Base-by-base conservation (phyloP, 2,888 invertebrate genomes). In the Vanessa cardui region DNA sequence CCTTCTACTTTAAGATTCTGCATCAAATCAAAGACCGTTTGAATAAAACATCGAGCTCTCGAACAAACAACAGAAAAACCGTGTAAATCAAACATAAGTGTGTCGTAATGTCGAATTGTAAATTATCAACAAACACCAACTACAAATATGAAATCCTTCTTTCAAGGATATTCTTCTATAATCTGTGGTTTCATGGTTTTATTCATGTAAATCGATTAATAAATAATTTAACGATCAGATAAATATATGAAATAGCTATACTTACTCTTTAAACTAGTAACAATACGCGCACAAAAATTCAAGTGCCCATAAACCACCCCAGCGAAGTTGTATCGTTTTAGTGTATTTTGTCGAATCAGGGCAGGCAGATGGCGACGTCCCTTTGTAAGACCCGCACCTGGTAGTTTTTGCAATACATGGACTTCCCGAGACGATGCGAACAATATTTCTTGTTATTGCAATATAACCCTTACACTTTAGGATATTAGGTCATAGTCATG, bases 311-410 rank as follows among this genome's bases (percentile, higher is more conserved):
- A 39, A 39, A 20, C n/a, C 8, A 39, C 54, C 61, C 65, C 44
- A 66, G 46, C 21, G 54, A 46, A 60, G n/a, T 64, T 56, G 33
- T 56, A 21, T 45, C 59, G 47, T 63, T 52, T 52, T 52, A 39
- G 52, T 33, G 46, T 58, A 59, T 63, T 50, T 56, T 66, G 50
- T 31, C 31, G 33, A 65, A 39, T 45, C 52, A 47, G 60, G 67
- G 67, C 69, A 63, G 66, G 68, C 71, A 71, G 71, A 69, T 71
- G 71, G 61, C 60, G 56, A 47, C 56, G 68, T 47, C 64, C 66
- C 66, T 63, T 63, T 70, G 62, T 67, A 56, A 44, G 6, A 47
- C 44, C 39, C 16, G 63, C 73, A 73, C 70, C 73, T 73, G 73
- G 73, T 66, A 47, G 33, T 31, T 68, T 64, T 67, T 73, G 52